Conservation (phyloP, 2,797 vertebrate genomes). For the Sardinella longiceps region DNA sequence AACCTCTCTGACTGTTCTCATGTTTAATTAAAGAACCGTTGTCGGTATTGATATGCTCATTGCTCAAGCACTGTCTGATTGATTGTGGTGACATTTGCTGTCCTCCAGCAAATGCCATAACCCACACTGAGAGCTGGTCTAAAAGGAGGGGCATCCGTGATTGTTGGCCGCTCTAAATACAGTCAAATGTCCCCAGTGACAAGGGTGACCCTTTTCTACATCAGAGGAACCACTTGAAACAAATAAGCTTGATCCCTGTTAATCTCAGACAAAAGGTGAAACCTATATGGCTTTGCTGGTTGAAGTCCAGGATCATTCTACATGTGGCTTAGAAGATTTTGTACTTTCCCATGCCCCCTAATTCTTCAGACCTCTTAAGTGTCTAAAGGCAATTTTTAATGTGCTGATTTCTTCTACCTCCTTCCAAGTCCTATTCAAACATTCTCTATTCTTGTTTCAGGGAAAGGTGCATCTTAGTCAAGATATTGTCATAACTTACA, state of each 20-base stretch:
- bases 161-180: neutral
- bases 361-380: neutral
- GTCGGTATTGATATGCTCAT: neutral
- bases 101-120: neutral
- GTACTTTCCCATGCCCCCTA: neutral
- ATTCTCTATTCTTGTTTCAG: neutral
- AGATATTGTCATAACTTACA: neutral
- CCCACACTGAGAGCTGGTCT: neutral
- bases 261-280: neutral
- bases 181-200: neutral
- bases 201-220: neutral
- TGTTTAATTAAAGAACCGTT: conserved; percentile 2
- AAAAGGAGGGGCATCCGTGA: neutral
- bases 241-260: neutral
- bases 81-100: neutral
- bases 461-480: neutral
- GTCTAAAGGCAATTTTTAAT: neutral
- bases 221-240: neutral
- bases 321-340: neutral
- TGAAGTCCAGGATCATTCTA: neutral
- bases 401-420: neutral
- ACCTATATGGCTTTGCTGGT: neutral
- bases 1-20: neutral
- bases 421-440: neutral
- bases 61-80: conserved; percentile 8